These are phyloP conservation scores for Antedon mediterranea DNA, from an alignment of 53 echinoderm and acorn worm genomes.

Conservation along the genomic window DNA sequence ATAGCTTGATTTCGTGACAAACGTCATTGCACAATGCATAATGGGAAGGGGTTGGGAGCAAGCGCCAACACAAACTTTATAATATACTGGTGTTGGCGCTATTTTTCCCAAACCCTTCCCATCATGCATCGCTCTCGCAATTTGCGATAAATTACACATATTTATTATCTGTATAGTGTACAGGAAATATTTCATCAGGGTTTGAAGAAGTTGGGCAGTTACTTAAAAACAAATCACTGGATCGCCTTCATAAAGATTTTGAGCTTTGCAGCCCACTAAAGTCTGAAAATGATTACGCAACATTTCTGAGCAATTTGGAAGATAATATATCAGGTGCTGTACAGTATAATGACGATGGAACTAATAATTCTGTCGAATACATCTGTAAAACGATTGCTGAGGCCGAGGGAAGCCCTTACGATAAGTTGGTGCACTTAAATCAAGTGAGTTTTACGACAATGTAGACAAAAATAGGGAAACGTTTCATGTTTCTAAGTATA, in stretches of 20 bases:
- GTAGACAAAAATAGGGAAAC: not conserved
- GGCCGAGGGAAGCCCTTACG: slow-evolving; percentile 14
- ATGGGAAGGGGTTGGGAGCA: no score
- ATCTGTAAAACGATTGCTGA: slow-evolving; percentile 25
- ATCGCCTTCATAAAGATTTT: slow-evolving; percentile 33
- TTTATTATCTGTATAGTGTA: slow-evolving; percentile 20
- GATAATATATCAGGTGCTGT: slow-evolving; percentile 21
- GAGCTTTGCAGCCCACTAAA: slow-evolving; percentile 16
- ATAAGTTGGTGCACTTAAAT: not conserved
- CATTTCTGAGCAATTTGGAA: slow-evolving; percentile 17
- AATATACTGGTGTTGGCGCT: no score
- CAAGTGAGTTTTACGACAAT: slow-evolving; percentile 7
- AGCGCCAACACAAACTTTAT: no score
- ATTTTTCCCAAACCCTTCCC: no score
- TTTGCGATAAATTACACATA: no score
- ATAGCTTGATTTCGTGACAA: no score
- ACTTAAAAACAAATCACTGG: slow-evolving; percentile 5
- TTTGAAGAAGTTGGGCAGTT: slow-evolving; percentile 19
- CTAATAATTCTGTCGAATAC: slow-evolving; percentile 2
- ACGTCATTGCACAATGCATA: no score
- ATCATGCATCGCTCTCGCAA: no score
- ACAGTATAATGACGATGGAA: slow-evolving; percentile 33
- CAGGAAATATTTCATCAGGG: slow-evolving; percentile 22
- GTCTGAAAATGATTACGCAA: slow-evolving; percentile 8
- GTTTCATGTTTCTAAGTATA: not conserved